A percentile compares a stretch with the other conserved stretches of the same genome.
These are phyloP conservation scores for Andinoacara biseriatus DNA, from an alignment of 2,113 vertebrate genomes.

Conservation along the genomic window DNA sequence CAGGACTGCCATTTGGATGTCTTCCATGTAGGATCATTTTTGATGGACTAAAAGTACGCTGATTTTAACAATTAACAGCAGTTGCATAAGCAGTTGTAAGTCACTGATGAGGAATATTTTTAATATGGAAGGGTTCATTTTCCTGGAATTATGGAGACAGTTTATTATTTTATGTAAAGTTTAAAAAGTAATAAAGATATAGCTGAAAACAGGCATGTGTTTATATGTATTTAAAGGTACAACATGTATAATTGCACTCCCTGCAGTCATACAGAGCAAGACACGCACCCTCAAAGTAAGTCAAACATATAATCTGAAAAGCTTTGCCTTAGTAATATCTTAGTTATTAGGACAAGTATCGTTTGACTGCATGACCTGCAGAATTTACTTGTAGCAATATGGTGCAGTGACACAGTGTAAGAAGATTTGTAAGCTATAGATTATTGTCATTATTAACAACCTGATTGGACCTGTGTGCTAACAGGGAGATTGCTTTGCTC, in stretches of 20 bases:
- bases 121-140: neutral
- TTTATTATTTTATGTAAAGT: neutral
- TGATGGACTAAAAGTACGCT: constrained; percentile 44
- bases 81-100: constrained; percentile 28
- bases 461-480: neutral
- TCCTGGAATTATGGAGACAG: neutral
- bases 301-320: constrained; percentile 11
- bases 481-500: neutral
- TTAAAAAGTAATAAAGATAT: neutral
- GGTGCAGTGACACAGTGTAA: neutral
- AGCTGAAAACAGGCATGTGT: neutral
- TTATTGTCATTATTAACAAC: neutral
- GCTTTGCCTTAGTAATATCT: neutral
- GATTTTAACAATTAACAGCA: constrained; percentile 25
- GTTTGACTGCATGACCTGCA: neutral
- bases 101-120: neutral
- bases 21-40: constrained; percentile 45
- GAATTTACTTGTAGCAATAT: neutral
- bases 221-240: constrained; percentile 20
- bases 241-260: neutral
- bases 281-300: neutral
- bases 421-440: neutral
- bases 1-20: constrained; percentile 23
- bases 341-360: neutral
- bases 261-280: neutral